Conservation (phyloP, 2,888 invertebrate species). For the Meliscaeva auricollis region DNA sequence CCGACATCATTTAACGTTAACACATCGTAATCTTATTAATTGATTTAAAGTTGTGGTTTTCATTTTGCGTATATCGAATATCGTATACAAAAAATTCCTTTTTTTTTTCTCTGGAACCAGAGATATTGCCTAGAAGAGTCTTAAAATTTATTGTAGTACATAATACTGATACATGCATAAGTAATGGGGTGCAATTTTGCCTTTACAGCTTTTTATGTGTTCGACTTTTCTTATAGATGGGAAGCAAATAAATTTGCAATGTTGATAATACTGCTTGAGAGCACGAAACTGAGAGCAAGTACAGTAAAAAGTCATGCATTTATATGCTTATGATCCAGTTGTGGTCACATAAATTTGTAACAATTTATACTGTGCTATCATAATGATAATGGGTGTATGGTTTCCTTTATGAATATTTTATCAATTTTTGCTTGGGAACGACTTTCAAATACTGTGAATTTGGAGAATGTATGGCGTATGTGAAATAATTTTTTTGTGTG, state of each 20-base stretch:
- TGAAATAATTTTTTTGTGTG: not conserved
- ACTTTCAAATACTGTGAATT: not conserved
- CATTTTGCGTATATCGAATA: not conserved
- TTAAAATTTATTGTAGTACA: slow-evolving; percentile 11
- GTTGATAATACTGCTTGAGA: slow-evolving; percentile 12
- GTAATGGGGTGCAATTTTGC: slow-evolving; percentile 10
- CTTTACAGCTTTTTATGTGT: slow-evolving; percentile 28
- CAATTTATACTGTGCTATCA: slow-evolving; percentile 30
- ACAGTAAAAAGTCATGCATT: slow-evolving; percentile 7
- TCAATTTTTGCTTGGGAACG: not conserved
- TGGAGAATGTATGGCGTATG: not conserved
- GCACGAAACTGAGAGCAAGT: not conserved
- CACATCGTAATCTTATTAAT: slow-evolving; percentile 43
- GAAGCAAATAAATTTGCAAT: slow-evolving; percentile 44
- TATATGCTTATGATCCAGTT: slow-evolving; percentile 21
- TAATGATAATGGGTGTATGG: slow-evolving; percentile 3
- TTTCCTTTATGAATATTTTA: slow-evolving; percentile 32
- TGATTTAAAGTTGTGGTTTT: slow-evolving; percentile 33
- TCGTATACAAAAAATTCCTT: not conserved
- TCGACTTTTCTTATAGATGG: not conserved
- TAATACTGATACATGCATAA: not conserved
- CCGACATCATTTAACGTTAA: not conserved
- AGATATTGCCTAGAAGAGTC: not conserved
- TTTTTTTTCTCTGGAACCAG: slow-evolving; percentile 2
- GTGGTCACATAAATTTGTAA: slow-evolving; percentile 33